Base-by-base conservation (phyloP, 2,888 invertebrate species). In the Neoascia interrupta region DNA sequence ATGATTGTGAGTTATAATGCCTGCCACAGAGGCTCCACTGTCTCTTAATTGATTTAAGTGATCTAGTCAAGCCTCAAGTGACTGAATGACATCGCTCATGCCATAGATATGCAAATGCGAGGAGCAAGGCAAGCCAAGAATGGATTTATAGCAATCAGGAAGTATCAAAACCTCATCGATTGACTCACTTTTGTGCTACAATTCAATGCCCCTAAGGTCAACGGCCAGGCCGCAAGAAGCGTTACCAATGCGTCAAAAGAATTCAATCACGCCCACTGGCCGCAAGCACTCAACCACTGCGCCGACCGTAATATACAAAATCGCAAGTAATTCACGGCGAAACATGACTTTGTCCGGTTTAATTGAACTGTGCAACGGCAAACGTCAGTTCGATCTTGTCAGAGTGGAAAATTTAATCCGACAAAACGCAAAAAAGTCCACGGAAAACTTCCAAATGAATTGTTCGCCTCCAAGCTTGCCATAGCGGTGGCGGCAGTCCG, bases 11-110 rank as follows among this genome's bases (percentile, higher is more conserved):
- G 61, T 23, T 28, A 13, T 51, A 11, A 36, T 47, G 13, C 28
- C 36, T 61, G 26, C 31, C 28, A 16, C 53, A 21, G 41, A 23
- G 41, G 41, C 28, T 45, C 54, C 28, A 54, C 45, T 69, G 36
- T 43, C 56, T 63, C 58, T 49, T 75, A 75, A 75, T 75, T 75
- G 75, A 75, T 72, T 76, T 72, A 76, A 72, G 60, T 66, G 76
- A 72, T 63, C 70, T 41, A 6, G 31, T 43, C 28, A 51, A 60
- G 37, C 19, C 26, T 51, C 8, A 60, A 47, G 58, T 72, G 64
- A 64, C 23, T 72, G 47, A 49, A 47, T 15, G 19, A 34, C 10
- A 47, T 23, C 37, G 37, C 31, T 64, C 76, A 76, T 51, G 76
- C 72, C 26, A 31, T n/a, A n/a, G n/a, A n/a, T 43, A 63, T 47